These are phyloP conservation scores for Psammodynastes pulverulentus DNA, from an alignment of 2,113 vertebrate genomes.

Conservation along the genomic window DNA sequence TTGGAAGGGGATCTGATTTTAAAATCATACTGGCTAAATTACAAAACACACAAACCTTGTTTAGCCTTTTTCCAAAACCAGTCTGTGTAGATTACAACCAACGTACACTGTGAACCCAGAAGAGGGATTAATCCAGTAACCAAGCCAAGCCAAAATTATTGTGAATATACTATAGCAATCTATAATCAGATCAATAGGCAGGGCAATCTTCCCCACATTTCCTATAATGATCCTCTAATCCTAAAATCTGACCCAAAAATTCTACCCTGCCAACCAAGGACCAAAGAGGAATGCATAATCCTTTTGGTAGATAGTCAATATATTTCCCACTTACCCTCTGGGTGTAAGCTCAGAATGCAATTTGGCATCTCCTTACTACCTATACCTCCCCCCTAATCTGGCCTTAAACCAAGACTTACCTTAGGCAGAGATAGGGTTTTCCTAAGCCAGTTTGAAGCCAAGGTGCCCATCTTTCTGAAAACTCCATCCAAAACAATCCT, in stretches of 20 bases:
- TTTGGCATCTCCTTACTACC: neutral
- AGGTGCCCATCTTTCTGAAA: neutral
- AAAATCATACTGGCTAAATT: neutral
- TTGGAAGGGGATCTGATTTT: neutral
- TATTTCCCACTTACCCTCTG: neutral
- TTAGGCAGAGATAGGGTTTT: constrained; percentile 47
- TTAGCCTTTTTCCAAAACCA: neutral
- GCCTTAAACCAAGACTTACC: constrained; percentile 57
- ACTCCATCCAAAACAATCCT: neutral
- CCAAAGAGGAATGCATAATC: neutral
- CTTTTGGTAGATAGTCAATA: neutral
- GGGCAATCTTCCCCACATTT: neutral
- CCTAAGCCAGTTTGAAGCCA: constrained; percentile 56
- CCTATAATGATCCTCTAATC: neutral
- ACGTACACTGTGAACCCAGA: neutral
- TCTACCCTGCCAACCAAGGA: neutral
- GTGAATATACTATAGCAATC: neutral
- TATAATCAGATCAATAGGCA: neutral
- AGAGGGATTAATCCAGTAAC: neutral
- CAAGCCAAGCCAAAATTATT: neutral
- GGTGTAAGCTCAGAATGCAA: neutral
- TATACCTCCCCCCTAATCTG: constrained; percentile 3
- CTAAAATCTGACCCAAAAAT: neutral
- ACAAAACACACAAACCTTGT: neutral
- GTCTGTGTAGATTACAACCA: neutral